Base-by-base conservation (phyloP, 2,888 invertebrate species). In the Tinea semifulvella region DNA sequence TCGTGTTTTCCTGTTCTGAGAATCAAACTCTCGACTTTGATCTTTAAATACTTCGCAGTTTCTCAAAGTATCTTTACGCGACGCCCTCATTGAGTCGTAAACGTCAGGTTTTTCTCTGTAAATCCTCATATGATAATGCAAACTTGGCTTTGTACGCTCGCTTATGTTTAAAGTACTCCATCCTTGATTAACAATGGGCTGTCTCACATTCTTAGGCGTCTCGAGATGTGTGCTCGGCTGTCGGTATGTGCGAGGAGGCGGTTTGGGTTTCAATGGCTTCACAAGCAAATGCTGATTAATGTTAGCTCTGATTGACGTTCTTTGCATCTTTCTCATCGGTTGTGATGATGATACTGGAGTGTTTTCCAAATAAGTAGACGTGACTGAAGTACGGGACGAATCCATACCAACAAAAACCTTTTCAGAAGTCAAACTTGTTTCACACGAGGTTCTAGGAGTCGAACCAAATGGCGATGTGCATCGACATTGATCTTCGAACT, bases 401-500 rank as follows among this genome's bases (percentile, higher is more conserved):
- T 84, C 84, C 10, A 80, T 72, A 11, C 83, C 84, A 22, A 83
- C 84, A 1, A 84, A 72, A 39, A 69, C 56, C 52, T 81, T 85
- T 53, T 85, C 85, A 1, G 84, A 84, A 3, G 83, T 83, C 3
- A 83, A 80, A 49, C 84, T 84, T 4, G 80, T 77, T 43, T 83
- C 84, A 51, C 84, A 85, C 2, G 88, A 88, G 19, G 88, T 87
- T 48, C 88, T 74, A 1, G 89, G 89, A 0, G 89, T 89, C 2
- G 89, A 89, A 10, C 86, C 88, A 57, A 89, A 89, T 0, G 89
- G 89, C 1, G 89, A 90, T 1, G 87, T 87, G 59, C 89, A 89
- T 48, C 86, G 82, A 60, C 89, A 90, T 54, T 89, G 88, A 47
- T 85, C 83, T 63, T 89, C 89, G 56, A 85, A 89, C 47, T 84